Conservation (phyloP, 2,797 vertebrate species). For the Siniperca undulata region DNA sequence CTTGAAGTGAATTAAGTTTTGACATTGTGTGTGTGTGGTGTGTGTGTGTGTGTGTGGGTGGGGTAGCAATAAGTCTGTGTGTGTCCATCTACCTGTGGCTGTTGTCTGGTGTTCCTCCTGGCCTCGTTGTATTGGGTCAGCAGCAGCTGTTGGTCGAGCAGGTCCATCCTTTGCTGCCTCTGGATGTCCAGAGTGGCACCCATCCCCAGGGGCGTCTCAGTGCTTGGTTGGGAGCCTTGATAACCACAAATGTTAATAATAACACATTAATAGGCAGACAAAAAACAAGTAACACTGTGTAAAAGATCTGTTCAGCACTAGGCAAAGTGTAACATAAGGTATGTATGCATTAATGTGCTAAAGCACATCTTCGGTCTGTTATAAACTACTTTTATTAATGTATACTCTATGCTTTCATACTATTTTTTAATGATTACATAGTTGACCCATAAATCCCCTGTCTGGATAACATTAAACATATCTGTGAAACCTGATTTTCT, state of each 20-base stretch:
- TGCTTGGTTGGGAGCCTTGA: slow-evolving; percentile 87
- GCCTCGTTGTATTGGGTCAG: slow-evolving; percentile 93
- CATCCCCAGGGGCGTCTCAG: slow-evolving; percentile 92
- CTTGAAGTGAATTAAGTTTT: not conserved
- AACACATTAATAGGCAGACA: not conserved
- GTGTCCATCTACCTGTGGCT: slow-evolving; percentile 77
- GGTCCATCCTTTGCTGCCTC: slow-evolving; percentile 95
- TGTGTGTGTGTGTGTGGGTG: no score
- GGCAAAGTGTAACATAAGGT: not conserved
- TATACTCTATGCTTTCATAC: not conserved
- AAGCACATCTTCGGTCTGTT: slow-evolving; percentile 2
- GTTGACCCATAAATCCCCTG: not conserved
- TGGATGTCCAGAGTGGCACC: slow-evolving; percentile 98
- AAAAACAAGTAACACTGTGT: not conserved
- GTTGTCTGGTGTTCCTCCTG: slow-evolving; percentile 86
- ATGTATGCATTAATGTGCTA: slow-evolving; percentile 7
- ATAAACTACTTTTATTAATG: not conserved
- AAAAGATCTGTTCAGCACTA: not conserved
- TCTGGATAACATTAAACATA: not conserved
- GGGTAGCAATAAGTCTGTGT: not conserved
- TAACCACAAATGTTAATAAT: not conserved
- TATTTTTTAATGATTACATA: not conserved
- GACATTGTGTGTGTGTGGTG: not conserved
- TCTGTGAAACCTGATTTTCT: not conserved
- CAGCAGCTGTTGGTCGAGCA: slow-evolving; percentile 93